Evolutionary conservation across 2,888 invertebrate species (phyloP), one percentile per base, ranked within the genome.

Genomic region (Aquatica leii): DNA sequence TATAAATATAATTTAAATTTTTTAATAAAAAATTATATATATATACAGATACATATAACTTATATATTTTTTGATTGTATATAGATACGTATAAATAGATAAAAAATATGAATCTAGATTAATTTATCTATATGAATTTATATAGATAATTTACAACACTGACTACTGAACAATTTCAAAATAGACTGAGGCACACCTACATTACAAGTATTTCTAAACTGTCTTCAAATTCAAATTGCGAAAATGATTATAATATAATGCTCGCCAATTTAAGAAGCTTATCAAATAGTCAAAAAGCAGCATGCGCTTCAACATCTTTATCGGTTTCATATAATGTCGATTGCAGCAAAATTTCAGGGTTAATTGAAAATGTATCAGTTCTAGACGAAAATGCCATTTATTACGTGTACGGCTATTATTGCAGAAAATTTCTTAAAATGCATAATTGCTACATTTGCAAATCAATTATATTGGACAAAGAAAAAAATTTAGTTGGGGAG

Each of bases 221-320:
- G 18, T 46, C 46, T 17, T 46, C 18, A 8, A 46, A 18, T 46
- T 34, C 35, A 35, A 51, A 51, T 35, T 51, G 51, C 17, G 51
- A 51, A 51, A 35, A 35, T 18, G 35, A 51, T 35, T 51, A 5
- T 17, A 49, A 18, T 8, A 20, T 24, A 20, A 49, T 49, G 49
- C 20, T 49, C 9, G 24, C 21, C 9, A 49, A 21, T 20, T 20
- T 49, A 20, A 20, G 20, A 46, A 49, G 20, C 18, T 20, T 49
- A 4, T 49, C 24, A n/a, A 21, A 49, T 11, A 49, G 18, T n/a
- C 21, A 49, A 24, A 37, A 37, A 37, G 37, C 3, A 37, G n/a
- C n/a, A 12, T 12, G n/a, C 11, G n/a, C 37, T 37, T 37, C 37
- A 37, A 37, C 37, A 12, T 37, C 37, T 37, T 37, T 37, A 37